A percentile compares a stretch with the other conserved stretches of the same genome.
phyloP scores from a whole-genome alignment of 2,113 vertebrate species.

The Thalassoma bifasciatum region DNA sequence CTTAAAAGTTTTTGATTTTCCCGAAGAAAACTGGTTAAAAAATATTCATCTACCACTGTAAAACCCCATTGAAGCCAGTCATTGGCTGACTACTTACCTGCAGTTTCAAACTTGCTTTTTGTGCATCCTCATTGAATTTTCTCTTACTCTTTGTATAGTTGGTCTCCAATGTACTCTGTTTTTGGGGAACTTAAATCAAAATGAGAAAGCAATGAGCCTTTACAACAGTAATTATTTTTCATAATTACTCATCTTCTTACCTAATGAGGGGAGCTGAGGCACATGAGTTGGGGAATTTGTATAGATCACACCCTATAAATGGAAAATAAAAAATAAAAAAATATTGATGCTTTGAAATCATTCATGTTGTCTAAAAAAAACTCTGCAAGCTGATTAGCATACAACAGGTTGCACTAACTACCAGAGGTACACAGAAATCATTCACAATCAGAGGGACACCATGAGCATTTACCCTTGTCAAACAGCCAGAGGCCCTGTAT shows the following conservation, averaged over 20 bases:
- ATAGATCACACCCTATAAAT: neutral
- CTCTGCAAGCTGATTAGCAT: neutral
- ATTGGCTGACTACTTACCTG: neutral
- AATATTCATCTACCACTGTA: neutral
- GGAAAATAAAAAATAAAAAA: constrained; percentile 15
- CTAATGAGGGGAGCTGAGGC: neutral
- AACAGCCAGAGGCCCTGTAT: too few relatives aligned
- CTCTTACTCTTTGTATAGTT: neutral
- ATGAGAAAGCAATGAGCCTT: constrained; percentile 17
- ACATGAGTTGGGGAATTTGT: neutral
- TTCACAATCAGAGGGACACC: neutral
- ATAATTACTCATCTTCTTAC: constrained; percentile 1
- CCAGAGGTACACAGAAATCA: neutral
- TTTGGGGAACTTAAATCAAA: constrained; percentile 3
- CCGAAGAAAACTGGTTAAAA: too few relatives aligned
- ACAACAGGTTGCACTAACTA: neutral
- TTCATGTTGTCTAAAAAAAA: neutral
- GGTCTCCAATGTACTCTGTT: constrained; percentile 3
- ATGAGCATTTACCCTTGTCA: neutral
- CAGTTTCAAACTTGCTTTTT: neutral
- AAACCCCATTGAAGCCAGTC: constrained; percentile 26
- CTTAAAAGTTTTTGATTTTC: too few relatives aligned
- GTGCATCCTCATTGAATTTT: neutral
- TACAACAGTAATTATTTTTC: neutral
- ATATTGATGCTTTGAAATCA: neutral